phyloP scores from a whole-genome alignment of 2,797 vertebrate genomes.

The Cuniculus paca region DNA sequence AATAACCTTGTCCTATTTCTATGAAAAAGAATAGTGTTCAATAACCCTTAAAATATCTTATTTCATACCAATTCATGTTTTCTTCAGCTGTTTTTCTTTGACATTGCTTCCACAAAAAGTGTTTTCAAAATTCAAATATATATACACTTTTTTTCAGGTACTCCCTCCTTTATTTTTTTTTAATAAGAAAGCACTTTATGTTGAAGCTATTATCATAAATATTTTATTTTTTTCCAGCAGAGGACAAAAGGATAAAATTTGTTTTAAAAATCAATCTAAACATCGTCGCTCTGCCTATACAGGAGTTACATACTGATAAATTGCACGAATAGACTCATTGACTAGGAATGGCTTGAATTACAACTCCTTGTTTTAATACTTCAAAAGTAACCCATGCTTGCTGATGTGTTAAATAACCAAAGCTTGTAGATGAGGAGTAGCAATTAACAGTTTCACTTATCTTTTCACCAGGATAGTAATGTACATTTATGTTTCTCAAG shows the following conservation, averaged over 20 bases:
- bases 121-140: background rate
- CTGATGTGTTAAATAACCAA: slow-evolving; percentile 28
- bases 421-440: background rate
- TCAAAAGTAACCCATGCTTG: slow-evolving; percentile 1
- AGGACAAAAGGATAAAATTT: background rate
- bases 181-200: background rate
- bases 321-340: background rate
- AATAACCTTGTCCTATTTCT: slow-evolving; percentile 75
- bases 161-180: background rate
- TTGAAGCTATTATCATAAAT: background rate
- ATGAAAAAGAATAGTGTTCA: slow-evolving; percentile 63
- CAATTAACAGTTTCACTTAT: slow-evolving; percentile 31
- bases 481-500: background rate
- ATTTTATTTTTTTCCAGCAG: background rate
- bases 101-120: background rate
- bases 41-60: slow-evolving; percentile 34
- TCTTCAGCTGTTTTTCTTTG: background rate
- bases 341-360: background rate
- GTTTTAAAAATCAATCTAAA: slow-evolving; percentile 1
- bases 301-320: background rate
- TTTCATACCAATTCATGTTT: slow-evolving; percentile 57
- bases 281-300: background rate
- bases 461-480: background rate
- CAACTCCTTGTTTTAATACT: background rate
- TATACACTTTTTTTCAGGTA: too few species aligned